phyloP scores from a whole-genome alignment of 2,113 vertebrate genomes.

The Xenopus laevis region DNA sequence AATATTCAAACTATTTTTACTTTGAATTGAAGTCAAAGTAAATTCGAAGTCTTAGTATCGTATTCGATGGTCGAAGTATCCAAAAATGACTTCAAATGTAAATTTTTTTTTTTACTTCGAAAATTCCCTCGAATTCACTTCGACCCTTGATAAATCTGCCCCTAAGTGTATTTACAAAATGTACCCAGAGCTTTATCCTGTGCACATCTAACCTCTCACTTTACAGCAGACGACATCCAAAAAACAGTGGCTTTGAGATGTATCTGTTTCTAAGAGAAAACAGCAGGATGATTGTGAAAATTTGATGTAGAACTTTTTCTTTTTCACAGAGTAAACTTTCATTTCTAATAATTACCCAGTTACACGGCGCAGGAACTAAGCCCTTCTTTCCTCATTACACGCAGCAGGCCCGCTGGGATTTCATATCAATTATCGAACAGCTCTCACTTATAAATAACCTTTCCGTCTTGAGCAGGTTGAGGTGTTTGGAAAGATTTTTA shows the following conservation, averaged over 20 bases:
- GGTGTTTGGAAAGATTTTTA: background rate
- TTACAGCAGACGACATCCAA: conserved; percentile 1
- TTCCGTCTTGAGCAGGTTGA: conserved; percentile 10
- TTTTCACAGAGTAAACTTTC: conserved; percentile 21
- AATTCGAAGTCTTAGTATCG: too few relatives aligned
- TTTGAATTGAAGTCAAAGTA: too few relatives aligned
- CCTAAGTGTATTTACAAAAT: conserved; percentile 29
- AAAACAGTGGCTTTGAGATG: conserved; percentile 30
- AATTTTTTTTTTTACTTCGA: too few relatives aligned
- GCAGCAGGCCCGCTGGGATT: conserved; percentile 35
- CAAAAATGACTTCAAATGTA: too few relatives aligned
- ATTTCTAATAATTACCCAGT: conserved; percentile 29
- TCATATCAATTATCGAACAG: conserved; percentile 36
- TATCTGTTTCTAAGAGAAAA: conserved; percentile 22
- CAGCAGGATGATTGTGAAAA: background rate
- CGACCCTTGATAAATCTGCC: too few relatives aligned
- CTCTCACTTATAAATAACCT: conserved; percentile 29
- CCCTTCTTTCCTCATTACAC: conserved; percentile 27
- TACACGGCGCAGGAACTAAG: conserved; percentile 17
- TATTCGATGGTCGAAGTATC: too few relatives aligned
- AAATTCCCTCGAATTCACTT: too few relatives aligned
- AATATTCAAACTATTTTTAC: too few relatives aligned
- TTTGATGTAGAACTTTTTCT: conserved; percentile 16
- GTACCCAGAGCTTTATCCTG: background rate
- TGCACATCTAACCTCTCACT: conserved; percentile 3